phyloP scores from a whole-genome alignment of 35 echinoderm and acorn worm species.

The Chiridota heheva region DNA sequence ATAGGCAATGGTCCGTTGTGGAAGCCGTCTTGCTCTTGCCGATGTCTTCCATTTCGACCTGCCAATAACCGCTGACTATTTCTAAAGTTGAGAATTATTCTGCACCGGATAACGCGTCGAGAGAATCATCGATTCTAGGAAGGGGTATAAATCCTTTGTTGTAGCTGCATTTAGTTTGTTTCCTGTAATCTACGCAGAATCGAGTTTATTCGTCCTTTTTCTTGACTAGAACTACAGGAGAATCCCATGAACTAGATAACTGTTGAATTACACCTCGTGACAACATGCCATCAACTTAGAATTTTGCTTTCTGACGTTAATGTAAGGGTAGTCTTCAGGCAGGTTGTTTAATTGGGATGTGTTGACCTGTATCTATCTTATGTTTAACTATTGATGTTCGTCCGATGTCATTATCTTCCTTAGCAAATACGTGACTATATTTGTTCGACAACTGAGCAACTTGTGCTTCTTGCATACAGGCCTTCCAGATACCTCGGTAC shows the following conservation, averaged over 20 bases:
- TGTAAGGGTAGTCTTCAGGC: neutral
- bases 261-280: neutral
- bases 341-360: neutral
- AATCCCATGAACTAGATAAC: neutral
- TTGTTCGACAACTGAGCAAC: neutral
- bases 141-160: slow-evolving; percentile 49
- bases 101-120: slow-evolving; percentile 17
- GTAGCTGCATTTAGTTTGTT: slow-evolving; percentile 3
- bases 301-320: neutral
- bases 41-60: slow-evolving; percentile 52
- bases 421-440: too few species aligned
- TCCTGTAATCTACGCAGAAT: neutral
- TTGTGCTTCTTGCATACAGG: neutral
- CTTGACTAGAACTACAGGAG: neutral
- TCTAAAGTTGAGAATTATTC: slow-evolving; percentile 49
- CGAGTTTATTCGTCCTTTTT: neutral
- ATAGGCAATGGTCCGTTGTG: neutral
- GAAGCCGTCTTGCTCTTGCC: slow-evolving; percentile 41
- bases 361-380: neutral
- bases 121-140: slow-evolving; percentile 49
- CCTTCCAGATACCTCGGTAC: neutral
- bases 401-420: neutral
- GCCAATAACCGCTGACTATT: slow-evolving; percentile 47
- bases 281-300: neutral
- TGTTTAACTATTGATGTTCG: neutral